Evolutionary conservation across 2,797 vertebrate species (phyloP).

Genomic region (Gallinago nigripennis): DNA sequence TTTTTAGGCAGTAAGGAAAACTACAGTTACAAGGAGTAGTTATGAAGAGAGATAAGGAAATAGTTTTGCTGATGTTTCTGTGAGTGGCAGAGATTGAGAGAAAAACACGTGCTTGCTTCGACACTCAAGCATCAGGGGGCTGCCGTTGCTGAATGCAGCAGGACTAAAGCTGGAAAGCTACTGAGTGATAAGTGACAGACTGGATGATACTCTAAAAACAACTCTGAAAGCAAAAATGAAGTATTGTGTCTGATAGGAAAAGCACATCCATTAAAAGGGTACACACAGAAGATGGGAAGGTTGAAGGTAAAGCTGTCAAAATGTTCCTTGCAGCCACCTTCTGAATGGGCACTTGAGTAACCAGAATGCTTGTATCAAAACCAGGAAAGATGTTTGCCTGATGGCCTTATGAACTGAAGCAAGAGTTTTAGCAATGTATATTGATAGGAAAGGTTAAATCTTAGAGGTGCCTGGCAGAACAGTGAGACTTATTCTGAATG

Average conservation of each 20-base stretch:
- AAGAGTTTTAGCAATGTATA: not conserved
- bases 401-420: not conserved
- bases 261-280: not conserved
- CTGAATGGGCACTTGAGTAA: not conserved
- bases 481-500: not conserved
- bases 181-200: not conserved
- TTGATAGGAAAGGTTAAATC: not conserved
- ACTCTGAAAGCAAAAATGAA: not conserved
- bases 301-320: not conserved
- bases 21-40: not conserved
- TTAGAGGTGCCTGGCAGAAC: not conserved
- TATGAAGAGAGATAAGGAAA: not conserved
- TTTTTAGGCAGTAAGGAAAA: not conserved
- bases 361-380: not conserved
- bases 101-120: not conserved
- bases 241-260: not conserved
- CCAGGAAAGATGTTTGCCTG: not conserved
- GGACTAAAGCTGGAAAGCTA: not conserved
- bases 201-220: not conserved
- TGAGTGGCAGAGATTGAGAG: not conserved
- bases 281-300: not conserved
- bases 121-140: rapidly evolving
- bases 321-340: not conserved
- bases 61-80: not conserved
- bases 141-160: not conserved